phyloP scores from a whole-genome alignment of 2,797 vertebrate species.

The Artibeus lituratus region DNA sequence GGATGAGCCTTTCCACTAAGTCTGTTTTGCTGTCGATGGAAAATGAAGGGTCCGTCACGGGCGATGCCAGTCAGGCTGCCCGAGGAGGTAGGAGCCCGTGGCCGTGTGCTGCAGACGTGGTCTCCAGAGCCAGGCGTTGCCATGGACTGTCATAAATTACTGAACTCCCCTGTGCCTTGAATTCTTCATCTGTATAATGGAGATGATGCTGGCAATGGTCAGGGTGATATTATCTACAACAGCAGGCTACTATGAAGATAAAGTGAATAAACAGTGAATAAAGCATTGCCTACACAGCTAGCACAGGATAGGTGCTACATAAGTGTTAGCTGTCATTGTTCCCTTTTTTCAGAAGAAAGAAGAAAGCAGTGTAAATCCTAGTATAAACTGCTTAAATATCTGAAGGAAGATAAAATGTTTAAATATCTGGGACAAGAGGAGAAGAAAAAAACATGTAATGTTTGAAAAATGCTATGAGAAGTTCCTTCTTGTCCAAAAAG shows the following conservation, averaged over 20 bases:
- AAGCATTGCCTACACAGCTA: background rate
- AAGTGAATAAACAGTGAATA: background rate
- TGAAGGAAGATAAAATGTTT: background rate
- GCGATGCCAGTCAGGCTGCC: background rate
- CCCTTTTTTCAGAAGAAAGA: background rate
- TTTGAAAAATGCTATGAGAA: background rate
- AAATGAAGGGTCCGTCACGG: background rate
- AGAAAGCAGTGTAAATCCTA: no score
- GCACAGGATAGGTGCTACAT: background rate
- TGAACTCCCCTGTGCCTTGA: background rate
- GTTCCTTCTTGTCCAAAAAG: background rate
- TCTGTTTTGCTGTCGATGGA: background rate
- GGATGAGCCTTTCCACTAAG: background rate
- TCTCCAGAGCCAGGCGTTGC: background rate
- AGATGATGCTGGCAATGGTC: background rate
- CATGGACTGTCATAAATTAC: background rate
- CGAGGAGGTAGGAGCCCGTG: accelerated
- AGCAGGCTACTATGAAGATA: background rate
- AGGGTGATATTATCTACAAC: background rate
- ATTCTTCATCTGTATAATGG: background rate
- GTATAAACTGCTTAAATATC: no score
- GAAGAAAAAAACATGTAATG: background rate
- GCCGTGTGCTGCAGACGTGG: accelerated
- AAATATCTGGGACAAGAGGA: conserved; percentile 2
- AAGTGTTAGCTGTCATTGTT: background rate